A percentile compares a stretch with the other conserved stretches of the same genome.
Evolutionary conservation across 1,140 invertebrate genomes (phyloP).

Genomic region (Drosophila mayri): DNA sequence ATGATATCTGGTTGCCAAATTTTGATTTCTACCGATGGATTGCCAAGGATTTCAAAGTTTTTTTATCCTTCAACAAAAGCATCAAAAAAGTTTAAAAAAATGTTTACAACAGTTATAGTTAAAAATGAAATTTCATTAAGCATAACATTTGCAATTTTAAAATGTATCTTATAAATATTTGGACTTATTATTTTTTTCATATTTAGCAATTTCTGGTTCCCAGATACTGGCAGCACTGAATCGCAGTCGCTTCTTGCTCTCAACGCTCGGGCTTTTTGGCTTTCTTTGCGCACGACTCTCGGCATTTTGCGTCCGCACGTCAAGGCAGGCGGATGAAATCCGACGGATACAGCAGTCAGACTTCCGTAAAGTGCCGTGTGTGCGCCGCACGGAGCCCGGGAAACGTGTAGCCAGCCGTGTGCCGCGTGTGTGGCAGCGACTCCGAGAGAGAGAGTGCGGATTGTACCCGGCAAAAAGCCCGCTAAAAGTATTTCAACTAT

Average conservation of each 20-base stretch:
- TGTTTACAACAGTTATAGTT: neutral
- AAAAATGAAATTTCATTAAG: neutral
- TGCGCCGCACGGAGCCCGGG: slow-evolving; percentile 26
- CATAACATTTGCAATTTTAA: neutral
- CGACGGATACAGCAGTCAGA: slow-evolving; percentile 50
- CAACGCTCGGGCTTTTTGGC: slow-evolving; percentile 71
- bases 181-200: neutral
- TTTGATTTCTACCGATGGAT: neutral
- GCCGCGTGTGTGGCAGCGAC: slow-evolving; percentile 14
- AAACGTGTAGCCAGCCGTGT: slow-evolving; percentile 38
- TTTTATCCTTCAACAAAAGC: neutral
- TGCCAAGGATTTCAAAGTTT: neutral
- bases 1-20: neutral
- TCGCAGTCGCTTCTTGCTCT: slow-evolving; percentile 34
- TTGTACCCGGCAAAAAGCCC: slow-evolving; percentile 39
- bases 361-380: slow-evolving; percentile 42
- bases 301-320: slow-evolving; percentile 79
- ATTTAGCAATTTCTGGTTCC: neutral
- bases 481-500: slow-evolving; percentile 50
- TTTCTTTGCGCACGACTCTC: slow-evolving; percentile 81
- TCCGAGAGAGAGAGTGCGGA: neutral
- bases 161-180: neutral
- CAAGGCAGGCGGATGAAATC: slow-evolving; percentile 71
- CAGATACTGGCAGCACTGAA: neutral
- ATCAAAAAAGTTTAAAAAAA: neutral